Evolutionary conservation across 1,140 invertebrate species (phyloP), one percentile per base, ranked within the genome.

Genomic region (Dinoponera quadriceps): DNA sequence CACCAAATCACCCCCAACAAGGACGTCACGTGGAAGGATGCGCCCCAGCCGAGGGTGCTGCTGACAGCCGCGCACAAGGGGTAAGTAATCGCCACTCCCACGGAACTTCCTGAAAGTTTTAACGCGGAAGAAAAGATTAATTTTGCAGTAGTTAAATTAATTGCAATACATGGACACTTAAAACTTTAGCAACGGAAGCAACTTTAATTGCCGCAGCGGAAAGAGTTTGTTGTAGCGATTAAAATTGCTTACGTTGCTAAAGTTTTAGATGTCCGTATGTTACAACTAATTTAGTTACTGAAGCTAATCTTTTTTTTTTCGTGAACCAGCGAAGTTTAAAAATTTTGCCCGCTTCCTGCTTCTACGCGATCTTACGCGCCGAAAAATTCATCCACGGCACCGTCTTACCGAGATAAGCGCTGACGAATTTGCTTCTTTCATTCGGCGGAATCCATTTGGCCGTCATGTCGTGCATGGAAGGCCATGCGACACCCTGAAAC

Each of bases 361-460:
- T 33, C 27, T n/a, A 14, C 44, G 3, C 2, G 1, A 16, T 49
- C 5, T 71, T 9, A 33, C 2, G n/a, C 16, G 3, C 14, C 20
- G 22, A 13, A 11, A 27, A 81, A 59, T 44, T 27, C 7, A 16
- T 18, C 4, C 14, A 14, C 51, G 18, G 65, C 29, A 48, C 25
- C n/a, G 13, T 1, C 55, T 95, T 95, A 95, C 96, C 96, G 89
- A 97, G 92, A 91, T 97, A 97, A 25, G 96, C 95, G 44, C 96
- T 96, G 2, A 96, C 95, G 83, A 97, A 96, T 94, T 96, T 96
- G 89, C 96, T 97, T 63, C 97, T 95, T 91, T 98, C 97, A 74
- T 96, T 95, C 0, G 96, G 96, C 3, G 97, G 97, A 69, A 97
- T 96, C 98, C 98, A 98, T 89, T 96, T 96, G 0, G 97, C 96